These are phyloP conservation scores for Sitophilus oryzae DNA, from an alignment of 1,140 invertebrate genomes.

Conservation along the genomic window DNA sequence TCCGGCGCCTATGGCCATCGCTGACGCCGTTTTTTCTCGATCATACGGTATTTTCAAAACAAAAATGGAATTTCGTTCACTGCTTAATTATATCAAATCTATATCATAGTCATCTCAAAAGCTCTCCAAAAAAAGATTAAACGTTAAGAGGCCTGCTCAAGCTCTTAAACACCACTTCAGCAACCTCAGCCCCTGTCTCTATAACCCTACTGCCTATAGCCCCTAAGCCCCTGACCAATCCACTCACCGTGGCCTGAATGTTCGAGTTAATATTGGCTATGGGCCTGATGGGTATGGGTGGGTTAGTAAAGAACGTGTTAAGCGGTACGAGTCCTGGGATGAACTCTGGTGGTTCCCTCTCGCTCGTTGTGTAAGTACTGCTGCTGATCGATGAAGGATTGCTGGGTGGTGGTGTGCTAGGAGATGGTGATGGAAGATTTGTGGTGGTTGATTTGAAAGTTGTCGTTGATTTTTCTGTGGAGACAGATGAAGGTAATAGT, in stretches of 20 bases:
- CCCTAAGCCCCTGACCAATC: constrained; percentile 29
- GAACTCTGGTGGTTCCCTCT: background rate
- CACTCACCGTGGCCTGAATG: constrained; percentile 28
- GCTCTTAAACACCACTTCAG: constrained; percentile 33
- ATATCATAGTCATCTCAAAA: no score
- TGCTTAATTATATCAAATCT: background rate
- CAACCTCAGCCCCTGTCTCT: constrained; percentile 36
- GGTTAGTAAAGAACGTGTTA: constrained; percentile 25
- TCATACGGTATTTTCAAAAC: no score
- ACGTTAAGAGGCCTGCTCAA: constrained; percentile 12
- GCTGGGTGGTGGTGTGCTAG: constrained; percentile 5
- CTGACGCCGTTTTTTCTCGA: no score
- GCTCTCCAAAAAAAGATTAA: constrained; percentile 5
- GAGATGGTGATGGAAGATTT: background rate
- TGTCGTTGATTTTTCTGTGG: background rate
- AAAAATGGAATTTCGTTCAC: background rate
- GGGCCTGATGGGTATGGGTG: constrained; percentile 21
- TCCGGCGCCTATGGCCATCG: no score
- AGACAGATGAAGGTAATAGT: background rate
- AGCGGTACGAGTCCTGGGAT: constrained; percentile 10
- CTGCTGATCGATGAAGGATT: constrained; percentile 9
- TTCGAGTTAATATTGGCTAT: constrained; percentile 23
- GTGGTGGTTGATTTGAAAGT: background rate
- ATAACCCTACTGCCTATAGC: constrained; percentile 35
- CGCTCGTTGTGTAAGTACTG: constrained; percentile 1